Conservation (phyloP, 2,888 invertebrate genomes). For the Desoria tigrina region DNA sequence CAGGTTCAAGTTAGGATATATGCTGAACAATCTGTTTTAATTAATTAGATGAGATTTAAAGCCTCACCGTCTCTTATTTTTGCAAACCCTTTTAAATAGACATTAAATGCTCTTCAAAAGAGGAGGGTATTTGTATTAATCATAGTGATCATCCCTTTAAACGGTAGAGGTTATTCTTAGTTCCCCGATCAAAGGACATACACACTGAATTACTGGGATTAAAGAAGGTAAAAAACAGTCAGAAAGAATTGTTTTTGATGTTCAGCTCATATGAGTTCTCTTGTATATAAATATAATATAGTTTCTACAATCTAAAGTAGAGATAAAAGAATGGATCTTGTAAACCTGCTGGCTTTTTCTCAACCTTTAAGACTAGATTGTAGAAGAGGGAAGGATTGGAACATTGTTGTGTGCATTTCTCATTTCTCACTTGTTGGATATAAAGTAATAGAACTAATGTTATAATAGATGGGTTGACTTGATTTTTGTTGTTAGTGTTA, state of each 20-base stretch:
- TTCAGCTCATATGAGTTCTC: not conserved
- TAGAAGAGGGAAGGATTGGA: not conserved
- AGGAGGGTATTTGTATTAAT: too few species aligned
- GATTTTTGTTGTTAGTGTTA: slow-evolving; percentile 15
- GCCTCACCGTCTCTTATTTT: too few species aligned
- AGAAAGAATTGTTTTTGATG: slow-evolving; percentile 2
- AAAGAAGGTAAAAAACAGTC: not conserved
- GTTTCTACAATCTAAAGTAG: too few species aligned
- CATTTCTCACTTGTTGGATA: slow-evolving; percentile 3
- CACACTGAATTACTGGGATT: too few species aligned
- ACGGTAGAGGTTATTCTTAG: slow-evolving; percentile 5
- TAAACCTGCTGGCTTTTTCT: not conserved
- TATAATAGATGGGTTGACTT: slow-evolving; percentile 14
- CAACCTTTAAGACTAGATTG: not conserved
- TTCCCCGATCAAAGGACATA: slow-evolving; percentile 1
- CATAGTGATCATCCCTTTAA: too few species aligned
- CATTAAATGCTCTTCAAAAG: too few species aligned
- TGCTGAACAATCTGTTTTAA: too few species aligned
- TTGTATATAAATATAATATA: too few species aligned
- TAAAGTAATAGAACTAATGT: slow-evolving; percentile 14
- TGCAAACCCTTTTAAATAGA: too few species aligned
- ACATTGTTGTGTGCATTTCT: not conserved
- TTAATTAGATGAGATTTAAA: too few species aligned
- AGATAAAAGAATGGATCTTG: slow-evolving; percentile 1
- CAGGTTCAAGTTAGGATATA: too few species aligned